These are phyloP conservation scores for Tolypeutes matacus DNA, from an alignment of 2,797 vertebrate genomes.

Conservation along the genomic window DNA sequence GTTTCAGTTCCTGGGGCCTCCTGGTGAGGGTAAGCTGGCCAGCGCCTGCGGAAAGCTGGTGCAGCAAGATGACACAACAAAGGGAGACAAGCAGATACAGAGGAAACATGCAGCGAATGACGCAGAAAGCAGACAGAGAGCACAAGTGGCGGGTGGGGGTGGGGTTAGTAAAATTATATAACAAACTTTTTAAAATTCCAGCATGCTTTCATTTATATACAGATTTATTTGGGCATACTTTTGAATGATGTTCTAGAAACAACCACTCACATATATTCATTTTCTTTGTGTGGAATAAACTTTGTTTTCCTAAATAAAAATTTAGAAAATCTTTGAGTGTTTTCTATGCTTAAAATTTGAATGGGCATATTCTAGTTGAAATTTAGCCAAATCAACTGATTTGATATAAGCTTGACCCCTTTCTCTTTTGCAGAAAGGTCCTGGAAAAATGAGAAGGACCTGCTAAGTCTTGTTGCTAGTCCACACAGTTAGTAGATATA, in stretches of 20 bases:
- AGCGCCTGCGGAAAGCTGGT: too few species aligned
- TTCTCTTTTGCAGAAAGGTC: background rate
- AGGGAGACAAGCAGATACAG: too few species aligned
- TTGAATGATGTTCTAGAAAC: constrained; percentile 27
- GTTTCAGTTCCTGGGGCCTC: too few species aligned
- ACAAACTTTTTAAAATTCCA: background rate
- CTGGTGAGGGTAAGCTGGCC: too few species aligned
- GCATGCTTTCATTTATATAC: background rate
- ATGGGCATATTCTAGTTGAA: background rate
- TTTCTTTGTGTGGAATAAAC: background rate
- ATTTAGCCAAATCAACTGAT: background rate
- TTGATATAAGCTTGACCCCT: background rate
- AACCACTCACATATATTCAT: background rate
- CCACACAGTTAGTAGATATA: background rate
- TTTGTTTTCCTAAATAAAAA: background rate
- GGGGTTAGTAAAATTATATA: background rate
- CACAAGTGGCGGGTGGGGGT: too few species aligned
- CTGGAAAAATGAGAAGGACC: background rate
- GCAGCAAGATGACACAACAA: too few species aligned
- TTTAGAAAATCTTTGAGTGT: background rate
- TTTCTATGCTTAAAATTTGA: background rate
- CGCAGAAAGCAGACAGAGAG: too few species aligned
- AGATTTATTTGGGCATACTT: background rate
- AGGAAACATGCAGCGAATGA: too few species aligned
- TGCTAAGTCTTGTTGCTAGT: background rate